Evolutionary conservation across 2,888 invertebrate genomes (phyloP), one percentile per base, ranked within the genome.

Genomic region (Brachylomia viminalis): DNA sequence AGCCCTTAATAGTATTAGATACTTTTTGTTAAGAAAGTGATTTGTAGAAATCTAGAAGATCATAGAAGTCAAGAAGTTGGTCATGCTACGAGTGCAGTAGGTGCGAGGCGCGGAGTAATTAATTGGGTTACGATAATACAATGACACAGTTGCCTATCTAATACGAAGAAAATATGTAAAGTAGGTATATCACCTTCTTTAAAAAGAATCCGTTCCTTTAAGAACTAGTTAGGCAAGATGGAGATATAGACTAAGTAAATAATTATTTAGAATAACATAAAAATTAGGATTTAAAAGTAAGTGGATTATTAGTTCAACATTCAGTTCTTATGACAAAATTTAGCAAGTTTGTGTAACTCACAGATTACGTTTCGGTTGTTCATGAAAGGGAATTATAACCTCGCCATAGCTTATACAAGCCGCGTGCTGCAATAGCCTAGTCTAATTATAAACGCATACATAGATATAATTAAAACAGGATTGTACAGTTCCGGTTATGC

Each of bases 321-420:
- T 80, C 49, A 58, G 79, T 83, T 83, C 20, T 79, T 69, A 81
- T 30, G 49, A 20, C 80, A 82, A 81, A 81, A 83, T 81, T 79
- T 49, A 42, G 56, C 73, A 52, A 49, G 49, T 72, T 64, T 77
- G 68, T 83, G 78, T 78, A 72, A 71, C 20, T n/a, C 59, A 79
- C 69, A 81, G 83, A 81, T 61, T 66, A 69, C n/a, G 38, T 81
- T 79, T 69, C 49, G 81, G 79, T 83, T 83, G 79, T 81, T 83
- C 73, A 56, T 47, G 7, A 78, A 71, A 68, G 38, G 77, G 78
- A 80, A 81, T 83, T 79, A 69, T 73, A 61, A 81, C 81, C 81
- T 81, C 81, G 83, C 81, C 58, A 80, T 80, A 80, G 80, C 83
- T 77, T 77, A 66, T 58, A 83, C 61, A 81, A 82, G 83, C 79